Conservation (phyloP, 2,113 vertebrate genomes). For the Pygoscelis adeliae region DNA sequence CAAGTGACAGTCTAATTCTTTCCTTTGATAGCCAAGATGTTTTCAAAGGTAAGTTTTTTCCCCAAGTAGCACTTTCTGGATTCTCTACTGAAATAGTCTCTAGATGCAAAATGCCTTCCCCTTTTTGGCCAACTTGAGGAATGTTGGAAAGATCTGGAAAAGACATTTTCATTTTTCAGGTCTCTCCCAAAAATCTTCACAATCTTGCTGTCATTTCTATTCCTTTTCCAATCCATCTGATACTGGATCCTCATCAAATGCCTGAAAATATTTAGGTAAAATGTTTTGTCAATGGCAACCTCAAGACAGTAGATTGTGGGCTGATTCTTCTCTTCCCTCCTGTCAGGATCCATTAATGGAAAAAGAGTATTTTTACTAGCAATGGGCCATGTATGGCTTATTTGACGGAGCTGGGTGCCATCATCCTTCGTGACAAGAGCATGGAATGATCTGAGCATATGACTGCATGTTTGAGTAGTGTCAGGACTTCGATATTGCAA, state of each 20-base stretch:
- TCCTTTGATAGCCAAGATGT: constrained; percentile 55
- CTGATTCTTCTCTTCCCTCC: neutral
- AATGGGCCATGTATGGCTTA: neutral
- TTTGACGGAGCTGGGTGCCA: neutral
- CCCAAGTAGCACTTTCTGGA: constrained; percentile 22
- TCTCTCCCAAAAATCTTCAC: constrained; percentile 44
- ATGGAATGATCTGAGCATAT: neutral
- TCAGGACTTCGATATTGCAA: neutral
- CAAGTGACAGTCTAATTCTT: constrained; percentile 52
- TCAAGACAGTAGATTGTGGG: neutral
- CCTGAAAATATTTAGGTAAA: constrained; percentile 38
- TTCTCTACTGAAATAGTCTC: constrained; percentile 36
- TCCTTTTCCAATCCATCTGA: constrained; percentile 52
- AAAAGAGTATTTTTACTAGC: constrained; percentile 25
- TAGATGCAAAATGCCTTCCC: constrained; percentile 48
- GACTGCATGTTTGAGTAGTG: neutral
- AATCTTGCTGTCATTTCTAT: constrained; percentile 40
- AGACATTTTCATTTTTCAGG: constrained; percentile 58
- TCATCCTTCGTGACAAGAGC: neutral
- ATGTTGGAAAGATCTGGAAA: constrained; percentile 60
- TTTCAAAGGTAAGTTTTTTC: constrained; percentile 40
- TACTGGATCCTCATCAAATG: constrained; percentile 14
- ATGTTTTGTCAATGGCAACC: constrained; percentile 1
- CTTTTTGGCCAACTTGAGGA: constrained; percentile 36
- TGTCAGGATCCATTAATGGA: neutral